Conservation (phyloP, 2,113 vertebrate genomes). For the Suricata suricatta region DNA sequence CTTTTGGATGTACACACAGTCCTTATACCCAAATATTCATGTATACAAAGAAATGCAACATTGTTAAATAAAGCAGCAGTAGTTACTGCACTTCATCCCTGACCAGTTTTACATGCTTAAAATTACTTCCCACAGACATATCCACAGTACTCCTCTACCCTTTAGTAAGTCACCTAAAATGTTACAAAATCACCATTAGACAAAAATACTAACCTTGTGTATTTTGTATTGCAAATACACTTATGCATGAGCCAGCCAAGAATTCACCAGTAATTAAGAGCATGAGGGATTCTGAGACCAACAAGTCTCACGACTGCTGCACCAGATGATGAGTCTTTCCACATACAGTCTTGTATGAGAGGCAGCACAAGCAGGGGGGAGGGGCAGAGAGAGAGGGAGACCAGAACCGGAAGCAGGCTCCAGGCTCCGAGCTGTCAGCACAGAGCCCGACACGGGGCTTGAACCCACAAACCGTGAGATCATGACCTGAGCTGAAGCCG, state of each 20-base stretch:
- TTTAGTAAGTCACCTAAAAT: constrained; percentile 91
- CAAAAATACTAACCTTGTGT: constrained; percentile 89
- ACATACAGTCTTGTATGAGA: too few relatives aligned
- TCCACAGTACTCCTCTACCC: constrained; percentile 91
- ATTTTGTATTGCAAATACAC: constrained; percentile 92
- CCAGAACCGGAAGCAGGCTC: too few relatives aligned
- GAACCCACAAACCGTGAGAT: too few relatives aligned
- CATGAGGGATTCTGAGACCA: background rate
- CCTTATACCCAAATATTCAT: constrained; percentile 89
- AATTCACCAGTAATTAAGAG: constrained; percentile 77
- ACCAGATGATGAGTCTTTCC: background rate
- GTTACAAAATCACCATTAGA: constrained; percentile 92
- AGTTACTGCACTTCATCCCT: constrained; percentile 87
- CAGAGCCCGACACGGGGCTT: too few relatives aligned
- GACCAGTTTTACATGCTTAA: constrained; percentile 87
- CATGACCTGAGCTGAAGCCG: too few relatives aligned
- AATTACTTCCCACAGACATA: constrained; percentile 90
- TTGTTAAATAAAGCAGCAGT: constrained; percentile 90
- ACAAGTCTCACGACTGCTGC: background rate
- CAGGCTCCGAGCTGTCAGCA: too few relatives aligned
- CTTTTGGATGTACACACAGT: constrained; percentile 89
- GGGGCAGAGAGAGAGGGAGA: too few relatives aligned
- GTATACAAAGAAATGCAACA: constrained; percentile 91
- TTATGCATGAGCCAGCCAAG: constrained; percentile 90
- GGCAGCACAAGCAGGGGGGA: too few relatives aligned